Evolutionary conservation across 2,888 invertebrate genomes (phyloP).

Genomic region (Caenorhabditis panamensis): DNA sequence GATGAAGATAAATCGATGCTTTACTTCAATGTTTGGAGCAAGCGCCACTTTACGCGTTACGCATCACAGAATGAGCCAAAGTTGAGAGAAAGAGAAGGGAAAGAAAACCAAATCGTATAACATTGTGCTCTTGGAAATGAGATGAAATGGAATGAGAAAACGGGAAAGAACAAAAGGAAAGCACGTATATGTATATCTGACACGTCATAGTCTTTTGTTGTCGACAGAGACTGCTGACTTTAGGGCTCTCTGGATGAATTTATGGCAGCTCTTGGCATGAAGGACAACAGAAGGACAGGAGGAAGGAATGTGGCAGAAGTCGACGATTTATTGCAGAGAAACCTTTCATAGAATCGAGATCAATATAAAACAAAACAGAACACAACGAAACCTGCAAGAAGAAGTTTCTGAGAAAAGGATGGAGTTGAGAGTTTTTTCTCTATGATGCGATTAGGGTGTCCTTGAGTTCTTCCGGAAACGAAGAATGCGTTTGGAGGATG

Average conservation of each 20-base stretch:
- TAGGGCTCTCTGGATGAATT: neutral
- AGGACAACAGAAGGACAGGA: neutral
- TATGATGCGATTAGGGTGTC: slow-evolving; percentile 3
- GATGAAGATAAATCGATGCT: no score
- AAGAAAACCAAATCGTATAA: no score
- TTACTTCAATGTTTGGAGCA: no score
- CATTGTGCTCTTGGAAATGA: neutral
- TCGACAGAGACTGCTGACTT: neutral
- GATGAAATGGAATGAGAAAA: neutral
- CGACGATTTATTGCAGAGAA: neutral
- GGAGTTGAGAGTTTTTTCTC: neutral
- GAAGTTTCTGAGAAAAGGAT: neutral
- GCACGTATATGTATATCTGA: neutral
- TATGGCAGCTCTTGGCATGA: neutral
- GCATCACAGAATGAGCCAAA: no score
- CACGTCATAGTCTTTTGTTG: slow-evolving; percentile 8
- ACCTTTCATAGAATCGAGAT: no score
- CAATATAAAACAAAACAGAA: no score
- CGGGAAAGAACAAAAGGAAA: neutral
- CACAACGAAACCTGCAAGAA: no score
- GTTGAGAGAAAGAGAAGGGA: neutral
- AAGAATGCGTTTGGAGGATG: neutral
- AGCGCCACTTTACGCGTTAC: no score
- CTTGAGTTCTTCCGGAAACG: neutral
- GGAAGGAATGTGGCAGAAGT: neutral